These are phyloP conservation scores for Xylocampa areola DNA, from an alignment of 2,888 invertebrate species.

Conservation along the genomic window DNA sequence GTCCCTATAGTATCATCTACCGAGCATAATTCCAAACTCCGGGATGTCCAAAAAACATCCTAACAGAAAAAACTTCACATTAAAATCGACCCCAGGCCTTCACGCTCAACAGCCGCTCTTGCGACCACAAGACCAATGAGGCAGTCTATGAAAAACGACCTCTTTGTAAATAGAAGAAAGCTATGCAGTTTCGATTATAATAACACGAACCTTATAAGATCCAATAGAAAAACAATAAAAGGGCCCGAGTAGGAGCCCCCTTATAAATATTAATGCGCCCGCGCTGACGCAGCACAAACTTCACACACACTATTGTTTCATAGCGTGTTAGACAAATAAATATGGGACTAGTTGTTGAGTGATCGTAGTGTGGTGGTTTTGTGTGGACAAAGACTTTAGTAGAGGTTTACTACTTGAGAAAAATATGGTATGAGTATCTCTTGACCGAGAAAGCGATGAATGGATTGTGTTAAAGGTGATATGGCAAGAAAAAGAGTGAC, in stretches of 20 bases:
- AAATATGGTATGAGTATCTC: too few relatives aligned
- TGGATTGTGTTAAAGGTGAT: too few relatives aligned
- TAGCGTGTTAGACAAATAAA: conserved; percentile 55
- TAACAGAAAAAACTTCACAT: too few relatives aligned
- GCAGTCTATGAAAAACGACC: neutral
- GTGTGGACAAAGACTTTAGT: conserved; percentile 22
- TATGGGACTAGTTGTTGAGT: conserved; percentile 29
- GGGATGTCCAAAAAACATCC: too few relatives aligned
- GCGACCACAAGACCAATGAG: conserved; percentile 4
- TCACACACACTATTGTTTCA: conserved; percentile 52
- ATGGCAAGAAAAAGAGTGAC: too few relatives aligned
- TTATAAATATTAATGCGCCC: conserved; percentile 78
- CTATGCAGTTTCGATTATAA: conserved; percentile 48
- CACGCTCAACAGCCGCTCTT: too few relatives aligned
- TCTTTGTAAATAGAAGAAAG: conserved; percentile 35
- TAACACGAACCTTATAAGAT: conserved; percentile 47
- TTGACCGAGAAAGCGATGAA: too few relatives aligned
- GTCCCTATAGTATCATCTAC: too few relatives aligned
- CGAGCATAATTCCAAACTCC: too few relatives aligned
- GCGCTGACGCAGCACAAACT: conserved; percentile 70
- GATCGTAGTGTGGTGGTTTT: conserved; percentile 15
- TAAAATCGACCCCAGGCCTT: too few relatives aligned
- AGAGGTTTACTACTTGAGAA: conserved; percentile 14
- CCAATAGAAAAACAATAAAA: conserved; percentile 53
- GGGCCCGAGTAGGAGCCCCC: conserved; percentile 48